Percentiles rank a stretch among this genome's conserved stretches.
Conservation (phyloP, 2,797 vertebrate species). For the Xerus rutilus region DNA sequence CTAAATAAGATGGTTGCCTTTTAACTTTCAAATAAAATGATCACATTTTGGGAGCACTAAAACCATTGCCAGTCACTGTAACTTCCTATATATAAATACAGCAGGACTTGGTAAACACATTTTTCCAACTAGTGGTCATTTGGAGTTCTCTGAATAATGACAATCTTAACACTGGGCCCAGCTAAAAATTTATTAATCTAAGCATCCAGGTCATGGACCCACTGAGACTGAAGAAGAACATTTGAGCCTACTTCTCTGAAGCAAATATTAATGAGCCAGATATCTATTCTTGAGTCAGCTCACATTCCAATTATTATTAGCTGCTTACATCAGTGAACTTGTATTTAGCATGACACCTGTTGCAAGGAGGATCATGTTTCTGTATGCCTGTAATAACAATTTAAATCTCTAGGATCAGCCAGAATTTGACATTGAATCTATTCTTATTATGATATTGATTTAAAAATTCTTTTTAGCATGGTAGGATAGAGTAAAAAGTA, state of each 20-base stretch:
- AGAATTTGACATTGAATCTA: conserved; percentile 53
- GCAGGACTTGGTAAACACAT: conserved; percentile 53
- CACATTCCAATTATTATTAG: conserved; percentile 78
- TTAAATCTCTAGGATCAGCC: conserved; percentile 47
- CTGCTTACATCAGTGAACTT: conserved; percentile 74
- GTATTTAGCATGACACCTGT: conserved; percentile 77
- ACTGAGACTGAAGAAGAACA: conserved; percentile 62
- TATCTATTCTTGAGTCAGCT: conserved; percentile 70
- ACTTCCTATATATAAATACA: conserved; percentile 57
- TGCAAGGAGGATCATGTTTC: conserved; percentile 70
- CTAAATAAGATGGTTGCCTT: neutral
- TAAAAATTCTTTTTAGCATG: conserved; percentile 14
- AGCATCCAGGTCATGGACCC: conserved; percentile 40
- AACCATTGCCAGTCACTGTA: neutral
- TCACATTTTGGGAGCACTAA: neutral
- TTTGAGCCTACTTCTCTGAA: conserved; percentile 58
- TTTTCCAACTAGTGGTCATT: conserved; percentile 17
- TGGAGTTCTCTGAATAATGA: conserved; percentile 57
- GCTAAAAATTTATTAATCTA: conserved; percentile 42
- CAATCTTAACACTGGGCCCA: neutral
- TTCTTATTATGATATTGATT: conserved; percentile 51
- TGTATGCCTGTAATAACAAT: conserved; percentile 63
- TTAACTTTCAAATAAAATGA: conserved; percentile 44
- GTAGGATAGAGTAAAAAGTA: neutral
- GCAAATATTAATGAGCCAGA: conserved; percentile 64